phyloP scores from a whole-genome alignment of 2,888 invertebrate genomes.

The Marronus borbonicus region DNA sequence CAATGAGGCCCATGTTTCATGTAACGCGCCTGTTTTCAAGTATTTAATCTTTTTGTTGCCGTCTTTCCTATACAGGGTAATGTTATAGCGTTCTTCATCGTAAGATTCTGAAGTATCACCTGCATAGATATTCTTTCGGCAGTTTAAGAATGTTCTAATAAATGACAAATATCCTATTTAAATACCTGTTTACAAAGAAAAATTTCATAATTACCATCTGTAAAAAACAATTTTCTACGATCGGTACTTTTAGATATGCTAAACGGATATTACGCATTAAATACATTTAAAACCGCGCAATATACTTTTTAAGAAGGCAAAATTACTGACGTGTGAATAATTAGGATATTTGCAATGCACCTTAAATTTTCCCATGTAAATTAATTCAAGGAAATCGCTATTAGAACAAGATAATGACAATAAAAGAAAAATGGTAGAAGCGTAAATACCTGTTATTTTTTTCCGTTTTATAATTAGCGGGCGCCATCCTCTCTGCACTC shows the following conservation, averaged over 20 bases:
- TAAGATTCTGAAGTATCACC: too few relatives aligned
- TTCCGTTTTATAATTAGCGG: neutral
- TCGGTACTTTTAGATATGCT: conserved; percentile 9
- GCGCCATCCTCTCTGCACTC: neutral
- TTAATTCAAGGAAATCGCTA: conserved; percentile 5
- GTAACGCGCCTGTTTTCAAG: too few relatives aligned
- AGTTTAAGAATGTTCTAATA: neutral
- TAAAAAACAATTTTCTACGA: neutral
- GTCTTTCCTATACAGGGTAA: too few relatives aligned
- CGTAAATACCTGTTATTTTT: conserved; percentile 3
- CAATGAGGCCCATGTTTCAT: too few relatives aligned
- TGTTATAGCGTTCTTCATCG: too few relatives aligned
- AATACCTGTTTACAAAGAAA: neutral
- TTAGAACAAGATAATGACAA: neutral
- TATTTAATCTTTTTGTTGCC: too few relatives aligned
- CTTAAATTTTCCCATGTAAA: neutral
- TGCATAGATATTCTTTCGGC: too few relatives aligned
- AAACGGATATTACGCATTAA: conserved; percentile 1
- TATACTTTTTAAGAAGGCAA: conserved; percentile 7
- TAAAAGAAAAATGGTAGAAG: neutral
- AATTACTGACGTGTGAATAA: conserved; percentile 25
- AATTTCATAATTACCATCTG: neutral
- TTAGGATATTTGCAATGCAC: neutral
- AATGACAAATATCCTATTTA: neutral
- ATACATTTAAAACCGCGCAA: neutral